phyloP scores from a whole-genome alignment of 2,888 invertebrate genomes.

The Plagodis dolabraria region DNA sequence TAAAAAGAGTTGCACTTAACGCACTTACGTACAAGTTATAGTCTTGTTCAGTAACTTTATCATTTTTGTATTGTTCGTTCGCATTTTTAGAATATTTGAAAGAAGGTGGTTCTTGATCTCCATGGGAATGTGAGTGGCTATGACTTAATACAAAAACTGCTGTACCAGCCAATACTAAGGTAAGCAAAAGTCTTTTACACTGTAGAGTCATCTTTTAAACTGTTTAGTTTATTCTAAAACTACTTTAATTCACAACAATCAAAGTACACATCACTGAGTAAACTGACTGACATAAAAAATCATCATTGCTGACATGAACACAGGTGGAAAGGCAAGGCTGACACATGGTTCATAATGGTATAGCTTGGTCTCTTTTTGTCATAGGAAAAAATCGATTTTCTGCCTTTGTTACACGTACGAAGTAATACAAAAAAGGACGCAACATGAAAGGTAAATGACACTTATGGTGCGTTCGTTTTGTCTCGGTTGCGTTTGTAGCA shows the following conservation, averaged over 20 bases:
- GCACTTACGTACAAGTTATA: conserved; percentile 91
- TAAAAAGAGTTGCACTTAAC: conserved; percentile 94
- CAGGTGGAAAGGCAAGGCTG: background rate
- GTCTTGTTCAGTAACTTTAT: conserved; percentile 58
- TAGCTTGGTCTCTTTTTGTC: conserved; percentile 9
- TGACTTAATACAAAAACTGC: conserved; percentile 60
- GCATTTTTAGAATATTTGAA: conserved; percentile 93
- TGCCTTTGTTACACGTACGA: conserved; percentile 14
- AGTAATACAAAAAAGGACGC: background rate
- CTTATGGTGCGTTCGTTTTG: too few species aligned
- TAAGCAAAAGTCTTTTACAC: conserved; percentile 44
- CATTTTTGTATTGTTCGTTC: conserved; percentile 74
- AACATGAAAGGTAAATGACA: conserved; percentile 20
- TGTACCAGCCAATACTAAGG: conserved; percentile 46
- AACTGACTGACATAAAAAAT: conserved; percentile 1
- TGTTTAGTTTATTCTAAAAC: conserved; percentile 3
- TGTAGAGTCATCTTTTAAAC: conserved; percentile 45
- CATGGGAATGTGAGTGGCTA: conserved; percentile 79
- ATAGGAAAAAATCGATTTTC: background rate
- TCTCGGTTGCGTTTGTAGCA: too few species aligned
- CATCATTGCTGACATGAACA: conserved; percentile 1
- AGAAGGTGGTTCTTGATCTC: conserved; percentile 85
- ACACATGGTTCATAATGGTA: background rate
- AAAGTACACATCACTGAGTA: conserved; percentile 22
- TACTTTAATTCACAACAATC: conserved; percentile 6